Percentiles rank a stretch among this genome's conserved stretches.
Evolutionary conservation across 2,113 vertebrate species (phyloP).

Genomic region (Gallinago jamesoni): DNA sequence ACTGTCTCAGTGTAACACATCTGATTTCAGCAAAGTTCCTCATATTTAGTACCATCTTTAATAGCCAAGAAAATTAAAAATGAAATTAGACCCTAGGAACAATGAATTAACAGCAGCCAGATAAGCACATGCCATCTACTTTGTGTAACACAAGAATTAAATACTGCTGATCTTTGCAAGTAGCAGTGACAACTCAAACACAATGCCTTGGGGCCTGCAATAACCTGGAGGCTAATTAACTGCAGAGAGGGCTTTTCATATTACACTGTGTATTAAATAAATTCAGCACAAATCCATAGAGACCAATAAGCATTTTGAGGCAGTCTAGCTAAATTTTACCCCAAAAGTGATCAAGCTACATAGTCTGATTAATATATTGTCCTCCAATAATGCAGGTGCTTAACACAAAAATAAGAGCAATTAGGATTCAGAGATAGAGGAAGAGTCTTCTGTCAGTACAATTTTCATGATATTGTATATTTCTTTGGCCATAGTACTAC

Average conservation of each 20-base stretch:
- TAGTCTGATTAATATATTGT: not conserved
- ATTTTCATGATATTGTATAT: not conserved
- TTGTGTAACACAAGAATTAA: constrained; percentile 11
- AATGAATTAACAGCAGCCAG: not conserved
- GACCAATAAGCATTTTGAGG: constrained; percentile 43
- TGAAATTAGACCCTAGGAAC: not conserved
- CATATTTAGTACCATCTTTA: not conserved
- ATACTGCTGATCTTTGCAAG: constrained; percentile 49
- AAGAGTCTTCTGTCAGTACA: not conserved
- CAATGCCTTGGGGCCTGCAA: not conserved
- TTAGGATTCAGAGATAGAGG: not conserved
- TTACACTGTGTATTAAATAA: constrained; percentile 33
- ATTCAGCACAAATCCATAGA: constrained; percentile 41
- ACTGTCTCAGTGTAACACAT: not conserved
- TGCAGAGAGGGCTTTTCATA: not conserved
- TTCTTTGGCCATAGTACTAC: not conserved
- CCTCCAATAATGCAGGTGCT: not conserved
- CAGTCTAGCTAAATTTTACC: constrained; percentile 16
- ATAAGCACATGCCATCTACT: not conserved
- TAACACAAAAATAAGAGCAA: not conserved
- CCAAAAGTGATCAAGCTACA: not conserved
- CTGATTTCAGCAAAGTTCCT: not conserved
- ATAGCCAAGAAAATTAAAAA: not conserved
- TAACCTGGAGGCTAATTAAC: constrained; percentile 59
- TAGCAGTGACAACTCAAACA: constrained; percentile 20